Percentiles rank a stretch among this genome's conserved stretches.
These are phyloP conservation scores for Lophura nycthemera DNA, from an alignment of 2,113 vertebrate genomes.

Conservation along the genomic window DNA sequence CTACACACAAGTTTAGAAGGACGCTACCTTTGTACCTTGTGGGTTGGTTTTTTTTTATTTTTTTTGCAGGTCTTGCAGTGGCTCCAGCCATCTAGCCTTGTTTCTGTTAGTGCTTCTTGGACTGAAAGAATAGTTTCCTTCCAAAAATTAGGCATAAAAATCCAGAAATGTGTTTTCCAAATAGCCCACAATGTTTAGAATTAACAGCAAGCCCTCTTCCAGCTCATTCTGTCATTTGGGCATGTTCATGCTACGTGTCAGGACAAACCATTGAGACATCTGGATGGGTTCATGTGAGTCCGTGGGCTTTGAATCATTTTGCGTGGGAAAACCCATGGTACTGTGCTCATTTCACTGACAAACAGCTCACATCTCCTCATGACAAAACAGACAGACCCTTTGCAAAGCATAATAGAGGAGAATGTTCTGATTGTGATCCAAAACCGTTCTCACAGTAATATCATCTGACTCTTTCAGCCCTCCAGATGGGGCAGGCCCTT, in stretches of 20 bases:
- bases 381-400: neutral
- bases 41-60: no score
- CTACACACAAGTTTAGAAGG: neutral
- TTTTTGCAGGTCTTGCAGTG: neutral
- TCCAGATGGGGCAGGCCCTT: constrained; percentile 3
- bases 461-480: constrained; percentile 1
- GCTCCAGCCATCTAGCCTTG: neutral
- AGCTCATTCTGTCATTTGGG: neutral
- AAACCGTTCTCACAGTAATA: neutral
- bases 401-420: neutral
- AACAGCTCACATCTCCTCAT: neutral
- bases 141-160: neutral
- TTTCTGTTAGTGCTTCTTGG: neutral
- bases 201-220: neutral
- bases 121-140: neutral
- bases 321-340: neutral
- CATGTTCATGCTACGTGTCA: neutral
- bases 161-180: neutral
- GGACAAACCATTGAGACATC: neutral
- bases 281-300: constrained; percentile 23
- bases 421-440: constrained; percentile 2
- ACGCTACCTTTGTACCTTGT: neutral
- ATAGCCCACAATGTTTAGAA: neutral
- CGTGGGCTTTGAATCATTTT: neutral
- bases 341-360: neutral